These are phyloP conservation scores for Xiphydria camelus DNA, from an alignment of 2,888 invertebrate genomes.

Conservation along the genomic window DNA sequence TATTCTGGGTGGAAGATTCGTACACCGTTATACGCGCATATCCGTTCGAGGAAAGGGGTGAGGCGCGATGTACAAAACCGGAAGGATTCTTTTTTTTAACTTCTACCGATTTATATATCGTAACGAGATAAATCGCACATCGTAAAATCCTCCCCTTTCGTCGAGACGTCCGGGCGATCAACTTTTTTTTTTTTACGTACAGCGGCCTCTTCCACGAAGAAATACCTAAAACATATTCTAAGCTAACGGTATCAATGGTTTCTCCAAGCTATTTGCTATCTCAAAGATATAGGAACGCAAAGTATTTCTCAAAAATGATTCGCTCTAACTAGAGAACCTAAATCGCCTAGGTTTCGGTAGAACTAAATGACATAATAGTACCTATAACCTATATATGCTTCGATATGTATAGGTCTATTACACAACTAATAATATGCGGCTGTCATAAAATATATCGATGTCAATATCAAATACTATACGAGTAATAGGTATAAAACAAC, in stretches of 20 bases:
- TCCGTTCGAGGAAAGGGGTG: background rate
- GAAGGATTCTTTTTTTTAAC: no score
- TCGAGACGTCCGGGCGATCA: conserved; percentile 14
- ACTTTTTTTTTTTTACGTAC: conserved; percentile 8
- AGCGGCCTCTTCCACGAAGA: conserved; percentile 45
- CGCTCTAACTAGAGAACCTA: conserved; percentile 53
- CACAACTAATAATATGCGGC: conserved; percentile 49
- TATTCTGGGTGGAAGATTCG: conserved; percentile 47
- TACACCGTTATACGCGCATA: no score
- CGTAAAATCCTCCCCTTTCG: no score
- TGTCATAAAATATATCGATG: conserved; percentile 54
- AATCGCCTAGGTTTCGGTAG: conserved; percentile 38
- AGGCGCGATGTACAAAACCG: no score
- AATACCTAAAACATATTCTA: conserved; percentile 48
- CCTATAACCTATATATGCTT: conserved; percentile 21
- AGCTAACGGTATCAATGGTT: conserved; percentile 48
- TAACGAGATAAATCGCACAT: no score
- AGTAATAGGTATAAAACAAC: conserved; percentile 48
- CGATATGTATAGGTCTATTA: conserved; percentile 46
- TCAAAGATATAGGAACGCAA: conserved; percentile 50
- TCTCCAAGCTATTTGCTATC: conserved; percentile 42
- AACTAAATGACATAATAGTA: conserved; percentile 21
- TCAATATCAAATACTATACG: conserved; percentile 50
- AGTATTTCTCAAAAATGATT: conserved; percentile 35
- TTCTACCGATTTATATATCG: no score